A percentile compares a stretch with the other conserved stretches of the same genome.
phyloP scores from a whole-genome alignment of 2,888 invertebrate genomes.

The Erannis defoliaria region DNA sequence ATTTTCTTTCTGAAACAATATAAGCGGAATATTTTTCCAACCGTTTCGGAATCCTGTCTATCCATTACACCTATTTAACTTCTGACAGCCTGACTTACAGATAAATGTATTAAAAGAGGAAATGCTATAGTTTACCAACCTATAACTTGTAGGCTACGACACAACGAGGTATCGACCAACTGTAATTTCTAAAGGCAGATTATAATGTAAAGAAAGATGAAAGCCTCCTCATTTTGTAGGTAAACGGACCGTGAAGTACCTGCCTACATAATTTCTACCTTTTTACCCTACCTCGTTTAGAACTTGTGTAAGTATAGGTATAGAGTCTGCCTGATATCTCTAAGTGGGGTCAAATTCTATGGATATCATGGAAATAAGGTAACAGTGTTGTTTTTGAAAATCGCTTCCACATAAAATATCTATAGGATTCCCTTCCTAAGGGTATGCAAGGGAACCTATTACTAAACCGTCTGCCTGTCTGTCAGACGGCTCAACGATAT shows the following conservation, averaged over 20 bases:
- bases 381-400: background rate
- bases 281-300: conserved; percentile 25
- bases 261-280: conserved; percentile 37
- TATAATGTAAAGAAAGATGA: conserved; percentile 40
- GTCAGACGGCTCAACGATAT: too few species aligned
- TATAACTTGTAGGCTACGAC: background rate
- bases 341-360: conserved; percentile 14
- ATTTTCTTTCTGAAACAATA: conserved; percentile 30
- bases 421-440: too few species aligned
- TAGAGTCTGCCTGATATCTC: conserved; percentile 12
- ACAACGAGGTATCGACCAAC: conserved; percentile 32
- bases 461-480: too few species aligned
- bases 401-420: background rate
- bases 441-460: too few species aligned
- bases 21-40: conserved; percentile 27
- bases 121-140: conserved; percentile 25
- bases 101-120: conserved; percentile 25
- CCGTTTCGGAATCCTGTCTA: conserved; percentile 34
- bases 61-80: conserved; percentile 41
- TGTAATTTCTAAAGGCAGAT: conserved; percentile 38
- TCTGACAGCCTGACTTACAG: conserved; percentile 30
- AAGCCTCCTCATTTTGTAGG: conserved; percentile 40
- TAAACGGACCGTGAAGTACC: conserved; percentile 28
- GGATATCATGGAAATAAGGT: conserved; percentile 23
- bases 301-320: too few species aligned